A percentile compares a stretch with the other conserved stretches of the same genome.
Conservation (phyloP, 2,797 vertebrate species). For the Psittacula echo region DNA sequence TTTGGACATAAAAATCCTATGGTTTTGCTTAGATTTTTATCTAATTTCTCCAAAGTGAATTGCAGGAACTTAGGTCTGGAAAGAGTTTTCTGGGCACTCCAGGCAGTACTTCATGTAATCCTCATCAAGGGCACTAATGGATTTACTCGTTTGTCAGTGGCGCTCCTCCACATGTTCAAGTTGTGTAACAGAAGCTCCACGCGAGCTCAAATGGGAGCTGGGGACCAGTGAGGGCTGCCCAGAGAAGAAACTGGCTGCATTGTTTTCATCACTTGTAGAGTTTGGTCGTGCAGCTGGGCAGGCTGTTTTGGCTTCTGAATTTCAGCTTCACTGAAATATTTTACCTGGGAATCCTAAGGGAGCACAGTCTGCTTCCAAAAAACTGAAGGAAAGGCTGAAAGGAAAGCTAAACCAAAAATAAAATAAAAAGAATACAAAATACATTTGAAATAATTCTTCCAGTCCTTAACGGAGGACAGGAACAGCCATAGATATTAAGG, state of each 20-base stretch:
- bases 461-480: neutral
- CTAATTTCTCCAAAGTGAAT: conserved; percentile 7
- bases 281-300: neutral
- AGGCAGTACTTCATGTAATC: conserved; percentile 25
- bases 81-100: conserved; percentile 33
- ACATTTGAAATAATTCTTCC: neutral
- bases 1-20: neutral
- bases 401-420: neutral
- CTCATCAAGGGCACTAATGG: conserved; percentile 9
- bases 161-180: neutral
- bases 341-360: neutral
- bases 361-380: neutral
- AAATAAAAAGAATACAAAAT: neutral
- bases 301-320: neutral
- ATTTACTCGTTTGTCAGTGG: neutral
- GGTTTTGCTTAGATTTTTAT: neutral
- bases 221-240: neutral
- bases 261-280: neutral
- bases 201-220: neutral
- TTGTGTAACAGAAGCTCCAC: neutral
- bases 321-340: neutral
- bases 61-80: neutral
- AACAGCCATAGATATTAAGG: neutral
- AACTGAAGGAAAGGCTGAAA: neutral
- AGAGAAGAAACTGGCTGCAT: neutral